Percentiles rank a stretch among this genome's conserved stretches.
These are phyloP conservation scores for Exephanes ischioxanthus DNA, from an alignment of 2,888 invertebrate species.

Conservation along the genomic window DNA sequence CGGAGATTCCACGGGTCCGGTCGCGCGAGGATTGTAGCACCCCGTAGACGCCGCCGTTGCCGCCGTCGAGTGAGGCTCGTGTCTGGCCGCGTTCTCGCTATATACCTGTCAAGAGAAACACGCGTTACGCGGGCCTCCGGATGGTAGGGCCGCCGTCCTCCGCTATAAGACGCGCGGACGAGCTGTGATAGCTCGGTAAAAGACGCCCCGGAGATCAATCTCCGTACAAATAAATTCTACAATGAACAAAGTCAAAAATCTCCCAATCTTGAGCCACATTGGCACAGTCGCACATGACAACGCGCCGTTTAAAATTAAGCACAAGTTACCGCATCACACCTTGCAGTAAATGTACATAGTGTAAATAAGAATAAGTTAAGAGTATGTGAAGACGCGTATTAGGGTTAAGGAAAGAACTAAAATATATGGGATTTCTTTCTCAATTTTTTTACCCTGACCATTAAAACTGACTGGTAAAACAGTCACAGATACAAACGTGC, in stretches of 20 bases:
- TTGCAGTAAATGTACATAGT: no score
- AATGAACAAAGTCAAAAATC: no score
- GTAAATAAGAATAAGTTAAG: no score
- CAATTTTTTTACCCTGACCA: no score
- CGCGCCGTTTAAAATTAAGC: no score
- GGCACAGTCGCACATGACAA: no score
- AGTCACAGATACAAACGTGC: no score
- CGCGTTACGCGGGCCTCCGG: constrained; percentile 41
- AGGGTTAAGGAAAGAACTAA: no score
- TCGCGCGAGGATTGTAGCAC: constrained; percentile 9
- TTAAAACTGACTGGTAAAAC: no score
- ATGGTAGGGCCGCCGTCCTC: constrained; percentile 6
- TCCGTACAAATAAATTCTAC: background rate
- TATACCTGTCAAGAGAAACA: constrained; percentile 54
- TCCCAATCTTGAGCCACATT: no score
- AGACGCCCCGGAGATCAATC: background rate
- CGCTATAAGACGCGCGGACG: background rate
- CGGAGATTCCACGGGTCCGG: constrained; percentile 62
- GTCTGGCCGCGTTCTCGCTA: constrained; percentile 44
- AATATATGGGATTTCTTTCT: no score
- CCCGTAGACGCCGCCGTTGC: constrained; percentile 9
- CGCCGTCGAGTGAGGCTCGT: constrained; percentile 44
- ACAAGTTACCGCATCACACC: background rate
- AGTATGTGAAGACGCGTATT: no score
- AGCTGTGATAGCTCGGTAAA: background rate